A percentile compares a stretch with the other conserved stretches of the same genome.
Conservation (phyloP, 2,888 invertebrate genomes). For the Artemia sinica region DNA sequence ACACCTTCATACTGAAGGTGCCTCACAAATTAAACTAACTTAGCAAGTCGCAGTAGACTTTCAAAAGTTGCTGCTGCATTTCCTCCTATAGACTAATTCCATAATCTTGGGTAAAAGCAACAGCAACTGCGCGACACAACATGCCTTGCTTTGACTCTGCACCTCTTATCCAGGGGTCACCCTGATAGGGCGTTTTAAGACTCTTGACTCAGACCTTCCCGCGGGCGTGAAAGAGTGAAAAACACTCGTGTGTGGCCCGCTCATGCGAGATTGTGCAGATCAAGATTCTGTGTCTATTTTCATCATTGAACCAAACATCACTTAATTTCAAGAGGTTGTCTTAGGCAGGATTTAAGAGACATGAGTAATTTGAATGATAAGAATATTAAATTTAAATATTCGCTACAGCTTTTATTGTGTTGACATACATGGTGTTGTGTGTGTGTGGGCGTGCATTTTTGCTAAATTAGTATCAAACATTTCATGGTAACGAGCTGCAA, state of each 20-base stretch:
- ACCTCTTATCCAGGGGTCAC: neutral
- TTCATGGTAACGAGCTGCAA: no score
- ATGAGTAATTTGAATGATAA: no score
- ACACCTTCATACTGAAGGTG: neutral
- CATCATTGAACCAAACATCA: neutral
- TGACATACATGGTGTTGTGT: no score
- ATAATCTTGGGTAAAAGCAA: neutral
- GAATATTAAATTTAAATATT: no score
- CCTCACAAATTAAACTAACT: slow-evolving; percentile 1
- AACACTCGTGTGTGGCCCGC: neutral
- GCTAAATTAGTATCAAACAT: no score
- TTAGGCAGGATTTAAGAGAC: no score
- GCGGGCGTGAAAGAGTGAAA: neutral
- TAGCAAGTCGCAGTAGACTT: neutral
- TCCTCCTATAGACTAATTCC: neutral
- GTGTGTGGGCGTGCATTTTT: no score
- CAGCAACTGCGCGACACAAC: neutral
- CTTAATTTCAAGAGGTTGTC: no score
- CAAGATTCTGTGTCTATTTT: neutral
- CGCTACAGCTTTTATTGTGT: no score
- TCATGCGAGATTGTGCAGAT: slow-evolving; percentile 5
- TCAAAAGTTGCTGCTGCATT: neutral
- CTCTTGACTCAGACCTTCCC: slow-evolving; percentile 14
- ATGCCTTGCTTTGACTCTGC: neutral
- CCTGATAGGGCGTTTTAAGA: neutral